Percentiles rank a stretch among this genome's conserved stretches.
Conservation (phyloP, 2,113 vertebrate species). For the Mirounga angustirostris region DNA sequence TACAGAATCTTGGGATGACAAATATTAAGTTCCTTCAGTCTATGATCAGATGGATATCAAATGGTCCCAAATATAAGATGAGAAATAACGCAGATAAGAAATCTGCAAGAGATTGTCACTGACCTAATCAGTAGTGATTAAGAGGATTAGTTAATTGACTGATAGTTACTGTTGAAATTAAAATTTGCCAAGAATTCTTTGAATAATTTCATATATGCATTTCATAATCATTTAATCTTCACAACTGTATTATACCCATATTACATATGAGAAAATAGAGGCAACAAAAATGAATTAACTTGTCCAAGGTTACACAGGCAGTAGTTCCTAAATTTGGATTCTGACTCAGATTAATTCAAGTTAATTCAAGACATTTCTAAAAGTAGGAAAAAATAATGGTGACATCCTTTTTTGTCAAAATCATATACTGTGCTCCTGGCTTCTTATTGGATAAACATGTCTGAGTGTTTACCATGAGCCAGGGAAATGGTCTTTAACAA, state of each 20-base stretch:
- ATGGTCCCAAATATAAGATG: neutral
- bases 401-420: neutral
- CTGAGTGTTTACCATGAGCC: neutral
- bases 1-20: neutral
- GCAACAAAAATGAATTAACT: neutral
- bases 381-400: neutral
- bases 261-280: neutral
- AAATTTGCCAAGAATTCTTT: neutral
- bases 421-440: neutral
- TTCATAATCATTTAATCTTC: neutral
- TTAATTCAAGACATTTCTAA: neutral
- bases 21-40: neutral
- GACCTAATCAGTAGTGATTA: neutral
- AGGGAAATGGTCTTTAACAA: neutral
- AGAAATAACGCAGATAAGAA: neutral
- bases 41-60: neutral
- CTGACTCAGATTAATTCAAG: neutral
- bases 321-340: neutral
- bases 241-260: neutral
- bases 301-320: neutral
- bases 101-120: neutral
- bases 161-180: neutral
- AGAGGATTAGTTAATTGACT: neutral
- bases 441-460: neutral
- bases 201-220: neutral